These are phyloP conservation scores for Cyaniris semiargus DNA, from an alignment of 2,888 invertebrate species.

Conservation along the genomic window DNA sequence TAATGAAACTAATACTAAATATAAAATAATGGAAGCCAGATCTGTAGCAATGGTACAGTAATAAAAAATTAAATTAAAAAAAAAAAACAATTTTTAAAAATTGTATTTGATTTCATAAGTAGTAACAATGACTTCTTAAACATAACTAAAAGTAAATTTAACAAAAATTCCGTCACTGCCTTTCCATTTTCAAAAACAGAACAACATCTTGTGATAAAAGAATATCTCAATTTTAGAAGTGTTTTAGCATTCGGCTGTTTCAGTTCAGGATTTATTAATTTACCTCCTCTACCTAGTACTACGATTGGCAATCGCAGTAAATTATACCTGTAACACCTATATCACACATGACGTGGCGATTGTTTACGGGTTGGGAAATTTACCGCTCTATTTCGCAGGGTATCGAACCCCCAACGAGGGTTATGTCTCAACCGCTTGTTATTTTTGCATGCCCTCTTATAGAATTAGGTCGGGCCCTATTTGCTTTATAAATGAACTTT, in stretches of 20 bases:
- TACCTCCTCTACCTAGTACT: background rate
- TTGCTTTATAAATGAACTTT: slow-evolving; percentile 19
- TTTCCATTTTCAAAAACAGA: too few relatives aligned
- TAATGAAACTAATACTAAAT: background rate
- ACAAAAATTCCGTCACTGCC: too few relatives aligned
- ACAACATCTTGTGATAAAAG: too few relatives aligned
- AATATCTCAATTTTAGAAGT: background rate
- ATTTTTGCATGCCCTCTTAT: slow-evolving; percentile 37
- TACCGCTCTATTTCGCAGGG: slow-evolving; percentile 60
- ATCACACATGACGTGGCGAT: slow-evolving; percentile 47
- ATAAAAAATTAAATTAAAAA: background rate
- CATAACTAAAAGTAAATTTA: too few relatives aligned
- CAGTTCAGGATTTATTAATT: background rate
- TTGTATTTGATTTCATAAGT: background rate
- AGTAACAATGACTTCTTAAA: too few relatives aligned
- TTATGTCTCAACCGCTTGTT: slow-evolving; percentile 43
- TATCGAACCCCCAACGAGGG: slow-evolving; percentile 51
- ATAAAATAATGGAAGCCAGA: background rate
- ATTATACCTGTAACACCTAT: slow-evolving; percentile 40
- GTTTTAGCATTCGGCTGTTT: background rate
- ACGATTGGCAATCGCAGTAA: slow-evolving; percentile 34
- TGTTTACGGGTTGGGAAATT: slow-evolving; percentile 49
- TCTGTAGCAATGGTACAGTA: too few relatives aligned
- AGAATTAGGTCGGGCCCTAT: slow-evolving; percentile 36
- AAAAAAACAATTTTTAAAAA: background rate